These are phyloP conservation scores for Steinernema khuongi DNA, from an alignment of 1,140 invertebrate genomes.

Conservation along the genomic window DNA sequence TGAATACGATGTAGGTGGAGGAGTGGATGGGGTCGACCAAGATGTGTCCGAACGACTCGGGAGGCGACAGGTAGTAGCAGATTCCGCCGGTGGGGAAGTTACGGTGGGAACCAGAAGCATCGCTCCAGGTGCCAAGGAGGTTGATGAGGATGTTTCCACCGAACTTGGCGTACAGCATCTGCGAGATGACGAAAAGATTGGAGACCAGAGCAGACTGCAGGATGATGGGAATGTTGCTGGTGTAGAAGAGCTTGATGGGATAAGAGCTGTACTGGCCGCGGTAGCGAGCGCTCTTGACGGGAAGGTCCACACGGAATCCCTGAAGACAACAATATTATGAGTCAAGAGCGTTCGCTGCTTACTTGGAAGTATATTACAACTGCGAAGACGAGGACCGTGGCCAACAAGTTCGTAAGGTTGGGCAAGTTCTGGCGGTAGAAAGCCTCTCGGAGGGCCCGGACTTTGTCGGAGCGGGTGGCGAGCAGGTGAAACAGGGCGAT, in stretches of 20 bases:
- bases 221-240: conserved; percentile 99
- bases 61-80: conserved; percentile 97
- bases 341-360: conserved; percentile 21
- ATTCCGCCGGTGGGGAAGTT: conserved; percentile 68
- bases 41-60: conserved; percentile 90
- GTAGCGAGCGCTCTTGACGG: conserved; percentile 96
- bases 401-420: conserved; percentile 95
- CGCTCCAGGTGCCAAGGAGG: conserved; percentile 95
- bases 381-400: conserved; percentile 94
- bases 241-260: conserved; percentile 99
- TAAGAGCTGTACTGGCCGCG: conserved; percentile 98
- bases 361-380: conserved; percentile 99
- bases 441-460: conserved; percentile 89
- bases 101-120: conserved; percentile 89
- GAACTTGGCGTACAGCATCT: conserved; percentile 96
- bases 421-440: conserved; percentile 99
- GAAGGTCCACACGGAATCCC: conserved; percentile 98
- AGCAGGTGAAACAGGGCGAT: conserved; percentile 93
- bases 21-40: conserved; percentile 93
- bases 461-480: conserved; percentile 95
- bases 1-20: conserved; percentile 93
- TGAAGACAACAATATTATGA: conserved; percentile 61
- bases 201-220: conserved; percentile 96
- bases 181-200: conserved; percentile 97
- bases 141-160: conserved; percentile 93